phyloP scores from a whole-genome alignment of 2,113 vertebrate species.

The Pavo muticus region DNA sequence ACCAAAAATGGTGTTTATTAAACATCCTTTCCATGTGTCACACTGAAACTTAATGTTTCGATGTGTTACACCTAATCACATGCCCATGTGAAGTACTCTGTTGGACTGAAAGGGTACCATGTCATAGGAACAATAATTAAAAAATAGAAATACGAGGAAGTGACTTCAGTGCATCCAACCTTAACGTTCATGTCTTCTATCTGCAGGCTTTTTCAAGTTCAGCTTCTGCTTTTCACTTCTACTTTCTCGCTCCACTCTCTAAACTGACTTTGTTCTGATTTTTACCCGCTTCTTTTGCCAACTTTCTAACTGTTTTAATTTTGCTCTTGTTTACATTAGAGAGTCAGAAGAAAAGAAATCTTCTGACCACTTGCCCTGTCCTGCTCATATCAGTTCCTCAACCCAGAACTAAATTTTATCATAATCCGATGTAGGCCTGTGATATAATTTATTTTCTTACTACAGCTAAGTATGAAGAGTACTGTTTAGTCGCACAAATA shows the following conservation, averaged over 20 bases:
- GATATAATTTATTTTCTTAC: not conserved
- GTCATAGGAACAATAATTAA: not conserved
- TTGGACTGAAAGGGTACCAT: not conserved
- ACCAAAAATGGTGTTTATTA: not conserved
- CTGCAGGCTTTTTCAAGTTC: constrained; percentile 46
- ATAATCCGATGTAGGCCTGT: not conserved
- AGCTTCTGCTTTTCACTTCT: constrained; percentile 54
- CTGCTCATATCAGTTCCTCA: not conserved
- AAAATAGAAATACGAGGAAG: constrained; percentile 17
- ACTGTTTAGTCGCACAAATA: not conserved
- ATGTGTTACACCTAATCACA: not conserved
- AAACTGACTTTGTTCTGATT: not conserved
- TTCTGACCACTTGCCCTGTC: not conserved
- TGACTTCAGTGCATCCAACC: not conserved
- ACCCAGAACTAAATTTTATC: not conserved
- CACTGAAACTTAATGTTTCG: not conserved
- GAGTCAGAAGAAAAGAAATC: not conserved
- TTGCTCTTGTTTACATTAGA: not conserved
- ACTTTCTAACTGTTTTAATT: not conserved
- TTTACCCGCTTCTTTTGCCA: not conserved
- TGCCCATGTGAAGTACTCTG: not conserved
- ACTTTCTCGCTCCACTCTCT: not conserved
- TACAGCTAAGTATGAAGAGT: not conserved
- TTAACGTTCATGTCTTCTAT: not conserved
- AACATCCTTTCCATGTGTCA: not conserved